Conservation (phyloP, 2,113 vertebrate genomes). For the Lophotis ruficrista region DNA sequence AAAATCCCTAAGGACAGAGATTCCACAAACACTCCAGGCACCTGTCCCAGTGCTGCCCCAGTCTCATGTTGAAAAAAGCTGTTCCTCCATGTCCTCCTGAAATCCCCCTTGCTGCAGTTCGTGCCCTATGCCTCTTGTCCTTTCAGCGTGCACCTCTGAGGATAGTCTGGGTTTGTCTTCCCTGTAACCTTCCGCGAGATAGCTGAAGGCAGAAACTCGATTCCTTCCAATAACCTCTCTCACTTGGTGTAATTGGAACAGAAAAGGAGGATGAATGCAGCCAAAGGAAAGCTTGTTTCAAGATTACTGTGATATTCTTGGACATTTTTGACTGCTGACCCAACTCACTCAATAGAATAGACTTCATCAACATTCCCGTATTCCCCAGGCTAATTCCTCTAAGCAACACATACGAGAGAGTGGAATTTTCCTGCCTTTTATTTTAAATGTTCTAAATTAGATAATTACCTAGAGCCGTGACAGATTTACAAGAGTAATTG, state of each 20-base stretch:
- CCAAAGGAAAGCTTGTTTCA: background rate
- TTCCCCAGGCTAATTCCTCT: background rate
- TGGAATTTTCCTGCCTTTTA: conserved; percentile 18
- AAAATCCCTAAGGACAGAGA: background rate
- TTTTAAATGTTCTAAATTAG: conserved; percentile 39
- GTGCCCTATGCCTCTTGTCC: background rate
- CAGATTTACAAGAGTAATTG: conserved; percentile 55
- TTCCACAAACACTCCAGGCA: background rate
- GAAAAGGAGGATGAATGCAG: background rate
- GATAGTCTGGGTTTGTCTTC: background rate
- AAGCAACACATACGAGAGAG: background rate
- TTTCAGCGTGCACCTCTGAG: background rate
- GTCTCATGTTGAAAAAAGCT: background rate
- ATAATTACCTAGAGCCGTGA: conserved; percentile 27
- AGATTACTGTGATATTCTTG: background rate
- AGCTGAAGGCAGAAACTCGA: background rate
- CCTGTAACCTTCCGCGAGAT: background rate
- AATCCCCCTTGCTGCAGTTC: background rate
- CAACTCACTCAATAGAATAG: background rate
- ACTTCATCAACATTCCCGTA: background rate
- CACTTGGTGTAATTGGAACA: background rate
- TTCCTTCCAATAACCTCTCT: background rate
- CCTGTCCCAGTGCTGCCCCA: background rate
- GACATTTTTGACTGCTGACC: background rate
- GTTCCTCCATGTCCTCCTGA: background rate